These are phyloP conservation scores for Ricordea florida DNA, from an alignment of 92 coral and sea anemone species.

Conservation along the genomic window DNA sequence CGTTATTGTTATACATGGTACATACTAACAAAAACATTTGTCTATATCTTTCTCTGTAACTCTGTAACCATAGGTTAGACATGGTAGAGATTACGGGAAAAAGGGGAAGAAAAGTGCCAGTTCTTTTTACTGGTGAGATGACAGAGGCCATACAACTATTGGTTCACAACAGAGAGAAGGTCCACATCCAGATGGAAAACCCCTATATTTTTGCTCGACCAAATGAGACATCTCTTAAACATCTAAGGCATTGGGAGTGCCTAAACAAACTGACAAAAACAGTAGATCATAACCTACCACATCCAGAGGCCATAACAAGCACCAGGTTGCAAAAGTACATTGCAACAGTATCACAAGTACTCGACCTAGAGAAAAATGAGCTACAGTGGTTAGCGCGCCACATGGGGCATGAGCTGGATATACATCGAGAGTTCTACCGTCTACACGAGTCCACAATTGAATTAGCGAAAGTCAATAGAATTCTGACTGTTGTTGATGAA, in stretches of 20 bases:
- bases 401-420: constrained; percentile 52
- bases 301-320: constrained; percentile 27
- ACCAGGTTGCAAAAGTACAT: constrained; percentile 46
- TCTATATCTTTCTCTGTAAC: background rate
- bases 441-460: constrained; percentile 57
- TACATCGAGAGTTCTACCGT: constrained; percentile 59
- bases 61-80: constrained; percentile 29
- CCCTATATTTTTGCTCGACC: constrained; percentile 55
- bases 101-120: constrained; percentile 52
- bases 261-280: constrained; percentile 10
- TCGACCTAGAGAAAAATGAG: constrained; percentile 34
- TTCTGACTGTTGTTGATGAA: constrained; percentile 43
- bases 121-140: constrained; percentile 35
- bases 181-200: constrained; percentile 41
- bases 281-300: constrained; percentile 16
- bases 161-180: constrained; percentile 15
- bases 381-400: constrained; percentile 72
- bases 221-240: constrained; percentile 25
- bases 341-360: constrained; percentile 58
- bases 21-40: background rate
- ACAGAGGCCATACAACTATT: constrained; percentile 33
- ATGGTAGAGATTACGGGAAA: constrained; percentile 58
- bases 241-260: constrained; percentile 24
- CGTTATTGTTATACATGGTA: no score
- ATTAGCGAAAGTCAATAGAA: constrained; percentile 52